phyloP scores from a whole-genome alignment of 2,113 vertebrate species.

The Petroica traversi region DNA sequence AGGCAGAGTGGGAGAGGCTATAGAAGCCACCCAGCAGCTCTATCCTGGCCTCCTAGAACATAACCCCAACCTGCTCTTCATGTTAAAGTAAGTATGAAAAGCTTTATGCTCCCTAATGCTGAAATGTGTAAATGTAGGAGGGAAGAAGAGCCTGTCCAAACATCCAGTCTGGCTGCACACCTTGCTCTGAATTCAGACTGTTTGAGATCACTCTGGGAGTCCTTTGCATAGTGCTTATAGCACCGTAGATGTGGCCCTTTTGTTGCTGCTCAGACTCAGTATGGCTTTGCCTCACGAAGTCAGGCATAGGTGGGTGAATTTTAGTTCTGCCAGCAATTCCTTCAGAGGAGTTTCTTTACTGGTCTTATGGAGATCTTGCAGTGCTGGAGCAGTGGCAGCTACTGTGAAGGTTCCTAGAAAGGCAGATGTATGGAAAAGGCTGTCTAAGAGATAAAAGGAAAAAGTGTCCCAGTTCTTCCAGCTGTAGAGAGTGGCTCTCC shows the following conservation, averaged over 20 bases:
- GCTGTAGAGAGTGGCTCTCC: not conserved
- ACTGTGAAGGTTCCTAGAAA: not conserved
- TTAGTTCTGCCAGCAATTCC: not conserved
- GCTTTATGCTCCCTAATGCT: not conserved
- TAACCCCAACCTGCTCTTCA: conserved; percentile 97
- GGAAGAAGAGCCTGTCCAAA: not conserved
- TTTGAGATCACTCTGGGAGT: not conserved
- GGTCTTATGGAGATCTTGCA: not conserved
- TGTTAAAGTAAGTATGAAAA: conserved; percentile 91
- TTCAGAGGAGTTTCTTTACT: not conserved
- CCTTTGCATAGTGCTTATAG: not conserved
- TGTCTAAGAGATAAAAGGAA: not conserved
- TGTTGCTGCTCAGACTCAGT: not conserved
- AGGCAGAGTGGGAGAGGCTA: conserved; percentile 94
- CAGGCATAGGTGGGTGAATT: not conserved
- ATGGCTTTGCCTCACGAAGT: not conserved
- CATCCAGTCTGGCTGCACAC: not conserved
- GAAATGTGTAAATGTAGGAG: conserved; percentile 20
- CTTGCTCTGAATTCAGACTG: not conserved
- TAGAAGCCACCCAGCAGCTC: conserved; percentile 93
- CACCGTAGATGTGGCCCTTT: not conserved
- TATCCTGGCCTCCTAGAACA: conserved; percentile 95
- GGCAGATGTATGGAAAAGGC: not conserved
- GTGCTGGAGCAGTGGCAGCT: not conserved
- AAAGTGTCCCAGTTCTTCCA: not conserved